These are phyloP conservation scores for Hiodon tergisus DNA, from an alignment of 2,113 vertebrate genomes.

Conservation along the genomic window DNA sequence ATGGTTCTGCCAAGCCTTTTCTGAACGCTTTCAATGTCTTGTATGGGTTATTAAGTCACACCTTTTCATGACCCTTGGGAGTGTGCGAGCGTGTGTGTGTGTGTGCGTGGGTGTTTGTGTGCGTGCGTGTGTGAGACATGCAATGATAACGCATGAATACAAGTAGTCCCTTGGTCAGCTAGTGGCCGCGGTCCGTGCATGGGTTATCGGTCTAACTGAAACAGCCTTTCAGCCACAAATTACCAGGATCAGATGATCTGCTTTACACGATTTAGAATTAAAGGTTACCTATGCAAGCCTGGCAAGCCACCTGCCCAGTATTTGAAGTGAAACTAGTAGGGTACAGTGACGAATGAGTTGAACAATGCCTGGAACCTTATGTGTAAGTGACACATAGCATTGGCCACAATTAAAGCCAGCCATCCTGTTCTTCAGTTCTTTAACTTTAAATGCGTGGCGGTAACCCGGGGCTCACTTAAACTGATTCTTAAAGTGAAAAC, in stretches of 20 bases:
- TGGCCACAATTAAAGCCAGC: too few species aligned
- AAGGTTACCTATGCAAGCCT: neutral
- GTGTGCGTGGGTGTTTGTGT: constrained; percentile 23
- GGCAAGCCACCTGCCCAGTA: neutral
- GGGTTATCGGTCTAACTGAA: constrained; percentile 38
- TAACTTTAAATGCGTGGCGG: too few species aligned
- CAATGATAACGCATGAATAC: constrained; percentile 63
- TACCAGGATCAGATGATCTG: constrained; percentile 61
- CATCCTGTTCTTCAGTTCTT: too few species aligned
- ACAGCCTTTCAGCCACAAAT: constrained; percentile 59
- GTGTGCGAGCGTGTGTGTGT: constrained; percentile 19
- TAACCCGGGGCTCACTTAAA: too few species aligned
- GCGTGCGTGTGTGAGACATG: constrained; percentile 30
- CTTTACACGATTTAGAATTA: constrained; percentile 36
- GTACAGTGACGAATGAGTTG: neutral
- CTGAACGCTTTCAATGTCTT: constrained; percentile 58
- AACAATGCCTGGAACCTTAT: too few species aligned
- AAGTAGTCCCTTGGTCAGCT: constrained; percentile 52
- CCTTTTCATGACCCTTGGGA: constrained; percentile 49
- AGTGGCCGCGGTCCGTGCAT: constrained; percentile 33
- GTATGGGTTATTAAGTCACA: constrained; percentile 58
- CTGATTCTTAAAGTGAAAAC: too few species aligned
- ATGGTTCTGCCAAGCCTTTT: constrained; percentile 57
- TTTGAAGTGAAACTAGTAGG: neutral
- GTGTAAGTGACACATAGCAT: too few species aligned